Conservation (phyloP, 1,140 invertebrate genomes). For the Bombyx mori region ASM3026992v2 NC_085119.1:5178501-5179000, state of each 20-base stretch:
- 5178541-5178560: neutral
- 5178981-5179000: no score
- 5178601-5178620: constrained; percentile 40
- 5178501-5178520: no score
- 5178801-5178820: neutral
- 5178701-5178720: constrained; percentile 42
- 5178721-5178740: constrained; percentile 31
- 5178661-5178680: constrained; percentile 59
- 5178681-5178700: constrained; percentile 37
- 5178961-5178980: no score
- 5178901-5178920: no score
- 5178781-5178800: constrained; percentile 8
- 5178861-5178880: no score
- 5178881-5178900: no score
- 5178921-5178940: no score
- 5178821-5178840: no score
- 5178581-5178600: constrained; percentile 16
- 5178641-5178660: constrained; percentile 63
- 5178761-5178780: constrained; percentile 6
- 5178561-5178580: neutral
- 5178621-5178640: constrained; percentile 63
- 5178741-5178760: constrained; percentile 22
- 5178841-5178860: no score
- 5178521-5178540: no score
- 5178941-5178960: no score